phyloP scores from a whole-genome alignment of 2,113 vertebrate species.

The Sylvia atricapilla region DNA sequence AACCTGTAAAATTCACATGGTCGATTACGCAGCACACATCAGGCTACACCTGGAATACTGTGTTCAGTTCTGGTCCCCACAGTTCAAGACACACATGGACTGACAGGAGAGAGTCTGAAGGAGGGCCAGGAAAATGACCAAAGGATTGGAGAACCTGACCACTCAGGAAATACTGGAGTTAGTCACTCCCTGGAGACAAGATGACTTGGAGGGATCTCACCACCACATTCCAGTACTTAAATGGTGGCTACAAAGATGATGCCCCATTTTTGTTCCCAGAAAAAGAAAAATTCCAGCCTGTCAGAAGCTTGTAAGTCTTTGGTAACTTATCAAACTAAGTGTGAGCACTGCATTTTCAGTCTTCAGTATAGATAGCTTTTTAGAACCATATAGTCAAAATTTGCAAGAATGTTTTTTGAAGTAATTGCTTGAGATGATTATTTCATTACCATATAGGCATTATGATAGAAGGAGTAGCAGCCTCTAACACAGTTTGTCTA shows the following conservation, averaged over 20 bases:
- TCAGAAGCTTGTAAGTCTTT: neutral
- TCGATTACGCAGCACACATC: neutral
- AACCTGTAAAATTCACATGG: neutral
- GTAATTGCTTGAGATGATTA: neutral
- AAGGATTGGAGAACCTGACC: neutral
- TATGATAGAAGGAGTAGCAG: neutral
- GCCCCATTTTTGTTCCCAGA: too few relatives aligned
- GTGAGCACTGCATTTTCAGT: neutral
- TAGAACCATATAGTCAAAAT: neutral
- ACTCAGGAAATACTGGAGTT: neutral
- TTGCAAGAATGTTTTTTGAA: neutral
- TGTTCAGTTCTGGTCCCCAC: neutral
- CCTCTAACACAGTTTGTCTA: neutral
- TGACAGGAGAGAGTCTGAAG: neutral
- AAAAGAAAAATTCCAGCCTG: neutral
- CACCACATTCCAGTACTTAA: neutral
- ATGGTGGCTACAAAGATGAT: neutral
- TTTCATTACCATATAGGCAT: neutral
- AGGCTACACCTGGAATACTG: neutral
- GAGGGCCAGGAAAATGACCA: neutral
- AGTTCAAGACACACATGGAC: fast-evolving
- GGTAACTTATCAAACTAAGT: neutral
- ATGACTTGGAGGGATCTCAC: neutral
- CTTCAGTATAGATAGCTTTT: neutral
- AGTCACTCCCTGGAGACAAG: neutral